Base-by-base conservation (phyloP, 2,797 vertebrate genomes). In the Anas bernieri region DNA sequence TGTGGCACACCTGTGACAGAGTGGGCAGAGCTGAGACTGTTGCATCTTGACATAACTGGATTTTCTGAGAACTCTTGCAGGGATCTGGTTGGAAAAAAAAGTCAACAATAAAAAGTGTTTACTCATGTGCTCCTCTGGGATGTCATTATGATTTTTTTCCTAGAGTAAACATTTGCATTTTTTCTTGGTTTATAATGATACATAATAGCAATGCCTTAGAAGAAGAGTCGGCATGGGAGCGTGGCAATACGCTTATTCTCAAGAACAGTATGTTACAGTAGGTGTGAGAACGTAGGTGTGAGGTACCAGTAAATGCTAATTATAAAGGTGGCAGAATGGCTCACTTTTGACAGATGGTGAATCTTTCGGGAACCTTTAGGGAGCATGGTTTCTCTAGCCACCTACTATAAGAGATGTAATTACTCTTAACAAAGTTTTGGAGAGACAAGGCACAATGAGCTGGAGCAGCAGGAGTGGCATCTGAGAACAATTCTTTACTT, bases 261-360 rank as follows among this genome's bases (percentile, higher is more conserved):
- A 62, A 95, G 94, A 97, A 96, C 31, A 43, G 89, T 96, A 93
- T 97, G 96, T 97, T 96, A 94, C 82, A 97, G 97, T 93, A 97
- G 95, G 97, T 97, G 97, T 96, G 94, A 98, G 94, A 97, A 97
- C 62, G 94, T 97, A 97, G 97, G 97, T 97, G 97, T 97, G 97
- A 98, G 96, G 94, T 97, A 97, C 93, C 93, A 64, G 86, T 88
- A 93, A 96, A 96, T 97, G 97, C 96, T 97, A 97, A 96, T 98
- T 98, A 98, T 96, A 96, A 98, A 98, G 96, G 97, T 97, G 97
- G 96, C 94, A 97, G 97, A 97, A 96, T 89, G 95, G 96, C 93
- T 98, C 83, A 81, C 93, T 97, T 97, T 87, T 98, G 97, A 98
- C 97, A 98, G 98, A 98, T 98, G 98, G 97, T 82, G 83, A 96